Evolutionary conservation across 2,888 invertebrate species (phyloP).

Genomic region (Leptopterna dolabrata): DNA sequence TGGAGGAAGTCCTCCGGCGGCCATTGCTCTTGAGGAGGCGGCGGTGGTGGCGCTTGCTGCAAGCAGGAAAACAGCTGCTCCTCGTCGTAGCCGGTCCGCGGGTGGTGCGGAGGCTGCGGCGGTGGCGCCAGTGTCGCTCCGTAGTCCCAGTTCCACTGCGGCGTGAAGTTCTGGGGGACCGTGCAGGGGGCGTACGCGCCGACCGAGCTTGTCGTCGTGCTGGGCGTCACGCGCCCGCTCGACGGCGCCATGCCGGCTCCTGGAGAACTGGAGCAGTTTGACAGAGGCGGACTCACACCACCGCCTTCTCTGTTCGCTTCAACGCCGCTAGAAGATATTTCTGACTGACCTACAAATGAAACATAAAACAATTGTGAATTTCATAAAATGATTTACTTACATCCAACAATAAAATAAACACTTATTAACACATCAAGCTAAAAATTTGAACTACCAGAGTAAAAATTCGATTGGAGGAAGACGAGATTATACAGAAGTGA

Average conservation of each 20-base stretch:
- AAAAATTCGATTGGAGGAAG: no score
- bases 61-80: slow-evolving; percentile 42
- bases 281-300: slow-evolving; percentile 56
- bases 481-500: no score
- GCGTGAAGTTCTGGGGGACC: slow-evolving; percentile 18
- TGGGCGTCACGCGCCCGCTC: not conserved
- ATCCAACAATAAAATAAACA: no score
- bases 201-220: slow-evolving; percentile 8
- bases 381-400: no score
- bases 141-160: slow-evolving; percentile 51
- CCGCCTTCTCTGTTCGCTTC: slow-evolving; percentile 54
- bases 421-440: no score
- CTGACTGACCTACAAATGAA: slow-evolving; percentile 55
- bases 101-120: slow-evolving; percentile 60
- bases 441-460: no score
- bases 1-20: not conserved
- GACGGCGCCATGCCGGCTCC: slow-evolving; percentile 14
- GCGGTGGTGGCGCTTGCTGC: slow-evolving; percentile 47
- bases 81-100: slow-evolving; percentile 17
- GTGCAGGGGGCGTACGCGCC: slow-evolving; percentile 7
- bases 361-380: not conserved
- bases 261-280: slow-evolving; percentile 51
- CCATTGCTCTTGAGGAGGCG: slow-evolving; percentile 44
- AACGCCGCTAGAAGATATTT: slow-evolving; percentile 57
- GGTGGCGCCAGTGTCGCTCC: slow-evolving; percentile 58